phyloP scores from a whole-genome alignment of 2,113 vertebrate genomes.

The Sarotherodon lohbergeri region DNA sequence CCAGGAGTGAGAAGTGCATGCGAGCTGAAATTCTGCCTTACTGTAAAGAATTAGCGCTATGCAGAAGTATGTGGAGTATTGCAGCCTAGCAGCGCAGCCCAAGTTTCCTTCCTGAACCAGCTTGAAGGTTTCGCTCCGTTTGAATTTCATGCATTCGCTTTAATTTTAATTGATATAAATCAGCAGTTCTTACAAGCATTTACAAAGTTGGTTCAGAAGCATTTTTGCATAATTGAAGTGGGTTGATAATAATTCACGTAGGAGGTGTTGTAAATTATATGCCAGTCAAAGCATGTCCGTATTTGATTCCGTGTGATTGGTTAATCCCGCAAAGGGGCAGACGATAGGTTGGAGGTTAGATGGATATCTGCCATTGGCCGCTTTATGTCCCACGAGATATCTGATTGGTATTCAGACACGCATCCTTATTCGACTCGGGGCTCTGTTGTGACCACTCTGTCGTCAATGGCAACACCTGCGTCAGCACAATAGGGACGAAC shows the following conservation, averaged over 20 bases:
- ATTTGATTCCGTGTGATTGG: conserved; percentile 19
- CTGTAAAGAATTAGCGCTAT: background rate
- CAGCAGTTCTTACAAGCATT: background rate
- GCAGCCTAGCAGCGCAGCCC: background rate
- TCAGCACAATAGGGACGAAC: conserved; percentile 39
- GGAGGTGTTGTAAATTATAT: background rate
- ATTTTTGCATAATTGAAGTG: conserved; percentile 17
- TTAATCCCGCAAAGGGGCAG: conserved; percentile 10
- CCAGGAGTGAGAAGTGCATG: background rate
- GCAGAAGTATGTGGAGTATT: background rate
- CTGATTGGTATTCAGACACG: conserved; percentile 57
- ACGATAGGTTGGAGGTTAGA: conserved; percentile 7
- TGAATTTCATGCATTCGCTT: background rate
- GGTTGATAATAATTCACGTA: conserved; percentile 1
- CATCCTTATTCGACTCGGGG: conserved; percentile 45
- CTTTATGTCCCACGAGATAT: conserved; percentile 19
- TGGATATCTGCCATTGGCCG: conserved; percentile 16
- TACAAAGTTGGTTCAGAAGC: background rate
- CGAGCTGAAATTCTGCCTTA: background rate
- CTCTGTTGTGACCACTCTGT: conserved; percentile 56
- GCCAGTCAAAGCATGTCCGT: background rate
- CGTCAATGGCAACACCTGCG: conserved; percentile 61
- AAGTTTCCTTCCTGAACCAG: background rate
- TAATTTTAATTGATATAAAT: conserved; percentile 7
- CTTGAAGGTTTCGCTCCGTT: background rate